Evolutionary conservation across 2,113 vertebrate species (phyloP).

Genomic region (Engystomops pustulosus): DNA sequence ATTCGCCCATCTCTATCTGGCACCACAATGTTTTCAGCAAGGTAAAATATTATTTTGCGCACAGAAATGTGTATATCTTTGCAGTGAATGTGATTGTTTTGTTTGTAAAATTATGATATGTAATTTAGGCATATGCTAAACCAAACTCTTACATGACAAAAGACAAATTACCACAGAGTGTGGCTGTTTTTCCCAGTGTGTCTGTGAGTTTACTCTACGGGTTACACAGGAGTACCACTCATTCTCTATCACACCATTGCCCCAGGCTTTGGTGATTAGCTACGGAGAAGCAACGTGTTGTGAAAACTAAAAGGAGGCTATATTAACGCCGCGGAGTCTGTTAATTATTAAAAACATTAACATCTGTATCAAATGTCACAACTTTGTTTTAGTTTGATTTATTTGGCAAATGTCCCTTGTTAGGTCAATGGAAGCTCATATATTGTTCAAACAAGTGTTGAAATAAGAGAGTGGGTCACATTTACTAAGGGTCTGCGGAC

Average conservation of each 20-base stretch:
- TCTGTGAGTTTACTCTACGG: constrained; percentile 16
- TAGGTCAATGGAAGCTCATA: constrained; percentile 47
- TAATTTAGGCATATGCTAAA: background rate
- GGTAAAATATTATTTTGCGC: background rate
- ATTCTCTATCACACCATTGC: constrained; percentile 42
- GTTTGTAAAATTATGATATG: background rate
- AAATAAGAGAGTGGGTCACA: no score
- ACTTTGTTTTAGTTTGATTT: constrained; percentile 56
- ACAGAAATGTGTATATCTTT: background rate
- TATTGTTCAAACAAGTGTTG: constrained; percentile 32
- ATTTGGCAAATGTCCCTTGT: constrained; percentile 52
- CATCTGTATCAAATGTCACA: constrained; percentile 58
- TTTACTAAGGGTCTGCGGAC: no score
- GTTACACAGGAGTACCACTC: constrained; percentile 23
- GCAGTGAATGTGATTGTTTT: background rate
- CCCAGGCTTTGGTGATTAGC: constrained; percentile 51
- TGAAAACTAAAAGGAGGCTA: constrained; percentile 42
- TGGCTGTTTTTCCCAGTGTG: background rate
- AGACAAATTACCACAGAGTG: background rate
- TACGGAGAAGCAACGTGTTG: constrained; percentile 43
- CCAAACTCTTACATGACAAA: background rate
- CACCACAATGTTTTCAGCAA: background rate
- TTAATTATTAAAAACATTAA: constrained; percentile 60
- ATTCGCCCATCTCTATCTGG: no score
- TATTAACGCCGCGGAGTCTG: constrained; percentile 36